Conservation (phyloP, 2,113 vertebrate species). For the Dicaeum eximium region DNA sequence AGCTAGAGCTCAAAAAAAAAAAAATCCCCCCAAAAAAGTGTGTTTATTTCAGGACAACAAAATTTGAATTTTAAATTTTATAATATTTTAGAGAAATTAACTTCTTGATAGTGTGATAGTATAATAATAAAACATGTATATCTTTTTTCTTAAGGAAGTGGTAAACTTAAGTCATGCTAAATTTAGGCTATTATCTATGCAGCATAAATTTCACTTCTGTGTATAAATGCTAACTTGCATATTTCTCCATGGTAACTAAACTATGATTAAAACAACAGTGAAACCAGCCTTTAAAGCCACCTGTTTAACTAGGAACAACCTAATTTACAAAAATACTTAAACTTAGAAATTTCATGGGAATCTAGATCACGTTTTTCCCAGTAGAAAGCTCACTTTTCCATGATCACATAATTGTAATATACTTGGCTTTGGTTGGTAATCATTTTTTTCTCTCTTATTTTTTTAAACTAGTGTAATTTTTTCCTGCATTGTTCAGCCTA, state of each 20-base stretch:
- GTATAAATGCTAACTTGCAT: slow-evolving; percentile 86
- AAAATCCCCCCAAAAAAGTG: not conserved
- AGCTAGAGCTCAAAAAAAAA: not conserved
- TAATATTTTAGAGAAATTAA: slow-evolving; percentile 70
- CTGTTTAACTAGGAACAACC: slow-evolving; percentile 83
- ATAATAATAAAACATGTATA: slow-evolving; percentile 67
- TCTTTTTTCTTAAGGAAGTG: slow-evolving; percentile 78
- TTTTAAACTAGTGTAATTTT: slow-evolving; percentile 69
- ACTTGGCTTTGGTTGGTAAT: slow-evolving; percentile 65
- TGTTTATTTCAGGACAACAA: slow-evolving; percentile 15
- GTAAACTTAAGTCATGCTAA: slow-evolving; percentile 84
- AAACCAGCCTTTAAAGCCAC: slow-evolving; percentile 83
- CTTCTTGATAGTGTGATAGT: slow-evolving; percentile 71
- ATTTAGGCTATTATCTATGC: slow-evolving; percentile 88
- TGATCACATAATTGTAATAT: slow-evolving; percentile 68
- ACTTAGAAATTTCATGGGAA: slow-evolving; percentile 77
- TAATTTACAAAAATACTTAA: slow-evolving; percentile 81
- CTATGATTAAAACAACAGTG: slow-evolving; percentile 87
- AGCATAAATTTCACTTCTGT: slow-evolving; percentile 87
- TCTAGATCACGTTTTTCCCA: slow-evolving; percentile 69
- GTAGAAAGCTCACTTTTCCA: slow-evolving; percentile 72
- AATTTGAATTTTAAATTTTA: slow-evolving; percentile 54
- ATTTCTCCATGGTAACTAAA: slow-evolving; percentile 89
- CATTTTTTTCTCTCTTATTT: slow-evolving; percentile 41
- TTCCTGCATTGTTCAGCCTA: slow-evolving; percentile 74